phyloP scores from a whole-genome alignment of 2,797 vertebrate genomes.

The Catamblyrhynchus diadema region DNA sequence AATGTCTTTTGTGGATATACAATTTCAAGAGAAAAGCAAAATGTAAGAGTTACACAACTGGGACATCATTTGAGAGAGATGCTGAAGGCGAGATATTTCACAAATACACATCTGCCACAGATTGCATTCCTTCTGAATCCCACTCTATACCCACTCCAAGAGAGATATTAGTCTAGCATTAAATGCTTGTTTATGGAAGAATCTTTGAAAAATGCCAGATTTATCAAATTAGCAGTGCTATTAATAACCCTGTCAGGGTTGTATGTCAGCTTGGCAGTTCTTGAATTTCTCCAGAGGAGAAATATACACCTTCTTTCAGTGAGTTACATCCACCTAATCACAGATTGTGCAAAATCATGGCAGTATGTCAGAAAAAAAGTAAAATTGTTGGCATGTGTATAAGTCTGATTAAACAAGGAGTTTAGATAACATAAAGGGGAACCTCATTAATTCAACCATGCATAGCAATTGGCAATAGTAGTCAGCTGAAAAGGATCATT shows the following conservation, averaged over 20 bases:
- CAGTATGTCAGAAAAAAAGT: background rate
- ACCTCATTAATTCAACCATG: background rate
- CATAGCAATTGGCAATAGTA: background rate
- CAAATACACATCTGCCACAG: background rate
- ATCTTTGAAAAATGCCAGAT: background rate
- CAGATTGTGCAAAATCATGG: background rate
- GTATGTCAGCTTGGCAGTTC: background rate
- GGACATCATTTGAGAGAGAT: background rate
- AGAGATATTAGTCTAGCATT: background rate
- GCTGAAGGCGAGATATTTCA: background rate
- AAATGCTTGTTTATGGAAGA: background rate
- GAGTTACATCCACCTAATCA: background rate
- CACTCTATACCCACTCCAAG: background rate
- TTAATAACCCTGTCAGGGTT: background rate
- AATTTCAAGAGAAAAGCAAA: background rate
- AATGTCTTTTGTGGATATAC: background rate
- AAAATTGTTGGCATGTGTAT: background rate
- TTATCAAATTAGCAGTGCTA: background rate
- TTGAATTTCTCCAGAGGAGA: background rate
- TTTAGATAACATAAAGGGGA: background rate
- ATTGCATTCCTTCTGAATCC: background rate
- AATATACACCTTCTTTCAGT: background rate
- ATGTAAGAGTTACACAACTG: background rate
- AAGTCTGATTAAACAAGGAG: background rate
- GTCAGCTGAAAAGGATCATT: background rate